Percentiles rank a stretch among this genome's conserved stretches.
These are phyloP conservation scores for Abramis brama DNA, from an alignment of 2,113 vertebrate genomes.

Conservation along the genomic window DNA sequence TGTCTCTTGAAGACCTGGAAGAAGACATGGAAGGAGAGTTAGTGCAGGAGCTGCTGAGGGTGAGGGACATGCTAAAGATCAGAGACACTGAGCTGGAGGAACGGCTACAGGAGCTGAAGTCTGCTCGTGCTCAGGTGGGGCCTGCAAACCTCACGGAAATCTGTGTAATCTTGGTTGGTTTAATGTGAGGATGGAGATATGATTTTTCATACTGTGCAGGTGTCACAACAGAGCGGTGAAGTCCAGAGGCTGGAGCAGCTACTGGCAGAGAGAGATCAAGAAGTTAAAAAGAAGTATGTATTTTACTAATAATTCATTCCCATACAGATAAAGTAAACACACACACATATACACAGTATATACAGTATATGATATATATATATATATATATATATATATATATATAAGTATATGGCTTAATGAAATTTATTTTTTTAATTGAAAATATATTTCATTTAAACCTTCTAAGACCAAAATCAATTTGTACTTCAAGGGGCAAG, in stretches of 20 bases:
- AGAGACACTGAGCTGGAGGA: slow-evolving; percentile 58
- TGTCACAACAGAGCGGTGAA: slow-evolving; percentile 58
- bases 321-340: no score
- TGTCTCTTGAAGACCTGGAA: slow-evolving; percentile 60
- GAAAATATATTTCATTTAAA: no score
- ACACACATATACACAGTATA: no score
- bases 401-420: no score
- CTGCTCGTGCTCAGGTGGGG: slow-evolving; percentile 51
- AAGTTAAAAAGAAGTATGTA: slow-evolving; percentile 68
- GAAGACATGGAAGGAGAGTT: slow-evolving; percentile 64
- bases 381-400: no score
- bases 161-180: not conserved
- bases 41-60: slow-evolving; percentile 60
- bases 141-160: not conserved
- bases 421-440: no score
- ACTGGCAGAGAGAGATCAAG: slow-evolving; percentile 63
- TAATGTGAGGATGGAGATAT: not conserved
- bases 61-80: slow-evolving; percentile 60
- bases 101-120: slow-evolving; percentile 49
- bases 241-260: slow-evolving; percentile 65
- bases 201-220: slow-evolving; percentile 46
- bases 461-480: no score
- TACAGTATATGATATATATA: no score
- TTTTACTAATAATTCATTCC: not conserved
- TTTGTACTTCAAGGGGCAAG: no score